Base-by-base conservation (phyloP, 2,113 vertebrate species). In the Hydropotes inermis region DNA sequence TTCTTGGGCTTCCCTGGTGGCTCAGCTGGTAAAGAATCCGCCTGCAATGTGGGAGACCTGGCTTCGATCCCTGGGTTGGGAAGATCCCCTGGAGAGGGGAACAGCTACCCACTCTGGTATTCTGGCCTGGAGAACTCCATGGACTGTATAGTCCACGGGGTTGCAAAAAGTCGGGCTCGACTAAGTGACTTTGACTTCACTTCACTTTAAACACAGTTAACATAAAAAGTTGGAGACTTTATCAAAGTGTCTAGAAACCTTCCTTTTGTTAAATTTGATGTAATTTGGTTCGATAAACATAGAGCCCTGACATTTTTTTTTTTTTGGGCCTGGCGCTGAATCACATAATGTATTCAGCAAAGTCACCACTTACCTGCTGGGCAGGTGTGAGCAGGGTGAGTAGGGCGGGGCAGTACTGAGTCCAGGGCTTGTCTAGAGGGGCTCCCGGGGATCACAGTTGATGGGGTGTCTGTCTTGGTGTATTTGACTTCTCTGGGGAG, bases 191-290 rank as follows among this genome's bases (percentile, higher is more conserved):
- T 70, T 70, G n/a, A 70, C 67, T 70, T 70, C n/a, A 70, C n/a
- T 70, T 70, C n/a, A 39, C n/a, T 70, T 70, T 92, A 67, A 97
- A 85, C 89, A 57, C 8, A 94, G 47, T 86, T 95, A 95, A 61
- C 30, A 17, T 84, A 70, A 97, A 81, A 74, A 67, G 19, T 55
- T 58, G 50, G 58, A 74, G 36, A 76, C 30, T 1, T 45, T 7
- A n/a, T 61, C 85, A 57, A 92, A 97, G 91, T 85, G 79, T 58
- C 23, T 57, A 89, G 39, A 94, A 90, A 79, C 7, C 52, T 95
- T 79, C 11, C 47, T 96, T 2, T 55, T 87, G 43, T 96, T 94
- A 78, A 84, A 52, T 93, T 89, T 74, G 58, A 67, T 57, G 5
- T 55, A 39, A 87, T 91, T 87, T 36, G 58, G 87, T 91, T 95